Base-by-base conservation (phyloP, 2,797 vertebrate genomes). In the Poecilia wingei region DNA sequence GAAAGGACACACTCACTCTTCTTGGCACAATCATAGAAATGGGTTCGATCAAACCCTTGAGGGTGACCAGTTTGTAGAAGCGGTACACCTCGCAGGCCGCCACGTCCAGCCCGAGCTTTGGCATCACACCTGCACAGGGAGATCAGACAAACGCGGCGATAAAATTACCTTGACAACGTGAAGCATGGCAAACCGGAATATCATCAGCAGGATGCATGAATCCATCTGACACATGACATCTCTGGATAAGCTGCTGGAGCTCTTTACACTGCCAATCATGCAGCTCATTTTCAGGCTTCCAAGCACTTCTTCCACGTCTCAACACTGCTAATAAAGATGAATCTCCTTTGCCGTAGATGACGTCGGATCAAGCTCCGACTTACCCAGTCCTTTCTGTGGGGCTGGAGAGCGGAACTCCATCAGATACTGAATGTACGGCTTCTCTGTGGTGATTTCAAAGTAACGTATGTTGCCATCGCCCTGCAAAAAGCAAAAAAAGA, bases 1-100 rank as follows among this genome's bases (percentile, higher is more conserved):
- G 20, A 51, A 47, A 71, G 69, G 39, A 28, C 70, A 6, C 5
- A 94, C 98, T 98, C 89, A 99, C 98, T 96, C 98, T 96, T 91
- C 98, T 95, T 0, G 98, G 98, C 78, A 99, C 98, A 0, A 99
- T 99, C 98, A 99, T 99, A 3, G 98, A 99, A 93, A 99, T 97
- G 13, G 98, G 98, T 85, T 99, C 98, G 0, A 99, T 97, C 76
- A 98, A 92, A 59, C 98, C 98, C 94, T 99, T 99, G 76, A 99
- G 95, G 1, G 98, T 99, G 90, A 99, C 91, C 31, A 99, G 95
- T 92, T 99, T 99, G 95, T 99, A 99, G 95, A 99, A 99, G 10
- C 98, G 96, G 88, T 96, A 99, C 55, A 99, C 97, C 88, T 99
- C 98, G 0, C 98, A 99, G 3, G 97, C 96, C 0, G 96, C 96